These are phyloP conservation scores for Folsomia manolachei DNA, from an alignment of 2,888 invertebrate genomes.

Conservation along the genomic window DNA sequence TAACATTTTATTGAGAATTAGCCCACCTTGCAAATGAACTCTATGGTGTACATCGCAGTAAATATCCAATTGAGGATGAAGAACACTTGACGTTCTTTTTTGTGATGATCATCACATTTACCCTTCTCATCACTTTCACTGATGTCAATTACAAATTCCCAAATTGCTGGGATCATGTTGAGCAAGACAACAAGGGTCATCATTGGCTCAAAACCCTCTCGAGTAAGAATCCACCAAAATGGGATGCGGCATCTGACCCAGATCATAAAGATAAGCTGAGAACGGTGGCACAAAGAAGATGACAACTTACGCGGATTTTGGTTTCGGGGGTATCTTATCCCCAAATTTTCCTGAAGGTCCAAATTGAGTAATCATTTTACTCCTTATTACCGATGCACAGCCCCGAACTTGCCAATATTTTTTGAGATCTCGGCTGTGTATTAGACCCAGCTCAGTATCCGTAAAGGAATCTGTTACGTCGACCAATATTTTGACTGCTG, in stretches of 20 bases:
- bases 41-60: conserved; percentile 32
- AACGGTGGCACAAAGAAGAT: too few species aligned
- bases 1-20: too few species aligned
- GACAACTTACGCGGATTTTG: neutral
- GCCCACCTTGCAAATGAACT: conserved; percentile 43
- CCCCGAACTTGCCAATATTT: conserved; percentile 41
- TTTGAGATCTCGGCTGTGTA: conserved; percentile 40
- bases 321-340: neutral
- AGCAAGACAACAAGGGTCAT: conserved; percentile 41
- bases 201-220: conserved; percentile 56
- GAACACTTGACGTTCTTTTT: conserved; percentile 14
- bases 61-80: conserved; percentile 32
- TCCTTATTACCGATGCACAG: conserved; percentile 30
- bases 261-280: neutral
- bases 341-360: conserved; percentile 11
- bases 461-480: conserved; percentile 58
- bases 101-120: neutral
- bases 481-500: conserved; percentile 61
- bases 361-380: conserved; percentile 20
- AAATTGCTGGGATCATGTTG: conserved; percentile 48
- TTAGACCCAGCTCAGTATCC: conserved; percentile 55
- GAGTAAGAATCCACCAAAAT: conserved; percentile 44
- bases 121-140: neutral
- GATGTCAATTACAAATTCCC: conserved; percentile 53
- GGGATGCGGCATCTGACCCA: conserved; percentile 17